Conservation (phyloP, 2,797 vertebrate species). For the Eptatretus atami region DNA sequence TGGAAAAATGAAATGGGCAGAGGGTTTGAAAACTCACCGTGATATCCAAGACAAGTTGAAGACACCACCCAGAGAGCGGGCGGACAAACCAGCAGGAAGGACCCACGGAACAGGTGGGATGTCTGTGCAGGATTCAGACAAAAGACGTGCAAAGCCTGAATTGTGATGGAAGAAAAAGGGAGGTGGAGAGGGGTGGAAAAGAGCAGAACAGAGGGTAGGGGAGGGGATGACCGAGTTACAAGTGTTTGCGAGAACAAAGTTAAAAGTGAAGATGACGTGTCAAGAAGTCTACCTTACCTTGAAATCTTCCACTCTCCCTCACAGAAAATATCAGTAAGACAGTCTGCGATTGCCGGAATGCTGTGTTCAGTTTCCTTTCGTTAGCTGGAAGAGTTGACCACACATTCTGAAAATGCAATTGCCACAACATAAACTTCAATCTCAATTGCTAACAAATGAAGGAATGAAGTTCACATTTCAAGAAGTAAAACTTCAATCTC, state of each 20-base stretch:
- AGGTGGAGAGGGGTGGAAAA: background rate
- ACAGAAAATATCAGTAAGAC: conserved; percentile 87
- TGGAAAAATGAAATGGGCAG: too few species aligned
- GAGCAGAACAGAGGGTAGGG: background rate
- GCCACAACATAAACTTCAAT: conserved; percentile 2
- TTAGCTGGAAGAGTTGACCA: conserved; percentile 94
- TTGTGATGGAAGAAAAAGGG: conserved; percentile 7
- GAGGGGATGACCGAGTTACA: too few species aligned
- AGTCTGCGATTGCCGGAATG: conserved; percentile 59
- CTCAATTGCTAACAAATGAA: too few species aligned
- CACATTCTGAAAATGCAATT: conserved; percentile 29
- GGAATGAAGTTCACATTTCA: too few species aligned
- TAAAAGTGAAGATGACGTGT: background rate
- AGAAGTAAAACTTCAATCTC: too few species aligned
- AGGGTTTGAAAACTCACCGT: conserved; percentile 23
- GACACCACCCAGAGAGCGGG: conserved; percentile 94
- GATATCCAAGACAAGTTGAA: conserved; percentile 99
- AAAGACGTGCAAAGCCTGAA: conserved; percentile 56
- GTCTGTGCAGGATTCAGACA: conserved; percentile 76
- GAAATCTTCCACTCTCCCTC: conserved; percentile 86
- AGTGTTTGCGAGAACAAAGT: too few species aligned
- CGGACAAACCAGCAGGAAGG: conserved; percentile 79
- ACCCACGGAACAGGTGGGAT: conserved; percentile 97
- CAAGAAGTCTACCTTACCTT: conserved; percentile 24
- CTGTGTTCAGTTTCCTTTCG: conserved; percentile 79